Conservation (phyloP, 2,888 invertebrate species). For the Lithosia quadra region DNA sequence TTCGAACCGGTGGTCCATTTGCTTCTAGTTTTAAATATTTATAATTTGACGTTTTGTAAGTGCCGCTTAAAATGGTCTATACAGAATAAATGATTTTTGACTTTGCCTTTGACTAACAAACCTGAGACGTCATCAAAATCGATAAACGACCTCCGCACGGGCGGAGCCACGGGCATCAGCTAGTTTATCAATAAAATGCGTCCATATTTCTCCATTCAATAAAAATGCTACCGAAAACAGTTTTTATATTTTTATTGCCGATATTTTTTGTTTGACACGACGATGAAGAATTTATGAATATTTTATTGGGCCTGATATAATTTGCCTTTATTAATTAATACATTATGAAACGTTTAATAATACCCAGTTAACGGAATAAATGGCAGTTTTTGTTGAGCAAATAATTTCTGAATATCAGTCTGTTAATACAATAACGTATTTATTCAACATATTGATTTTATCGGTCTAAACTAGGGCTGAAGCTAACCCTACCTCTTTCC, state of each 20-base stretch:
- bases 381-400: not conserved
- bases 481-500: no score
- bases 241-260: slow-evolving; percentile 37
- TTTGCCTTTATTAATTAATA: not conserved
- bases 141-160: no score
- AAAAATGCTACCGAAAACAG: slow-evolving; percentile 41
- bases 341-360: not conserved
- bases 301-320: slow-evolving; percentile 6
- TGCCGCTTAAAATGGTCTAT: no score
- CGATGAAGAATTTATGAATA: slow-evolving; percentile 1
- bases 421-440: not conserved
- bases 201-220: slow-evolving; percentile 30
- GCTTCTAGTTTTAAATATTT: no score
- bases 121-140: no score
- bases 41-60: no score
- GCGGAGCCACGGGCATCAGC: no score
- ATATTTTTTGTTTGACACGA: slow-evolving; percentile 25
- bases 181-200: slow-evolving; percentile 20
- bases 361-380: not conserved
- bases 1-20: no score
- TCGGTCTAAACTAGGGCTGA: no score
- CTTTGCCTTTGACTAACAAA: no score
- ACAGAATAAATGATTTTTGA: no score
- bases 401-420: not conserved
- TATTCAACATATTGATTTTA: no score